Base-by-base conservation (phyloP, 2,888 invertebrate species). In the Tricholauxania praeusta region DNA sequence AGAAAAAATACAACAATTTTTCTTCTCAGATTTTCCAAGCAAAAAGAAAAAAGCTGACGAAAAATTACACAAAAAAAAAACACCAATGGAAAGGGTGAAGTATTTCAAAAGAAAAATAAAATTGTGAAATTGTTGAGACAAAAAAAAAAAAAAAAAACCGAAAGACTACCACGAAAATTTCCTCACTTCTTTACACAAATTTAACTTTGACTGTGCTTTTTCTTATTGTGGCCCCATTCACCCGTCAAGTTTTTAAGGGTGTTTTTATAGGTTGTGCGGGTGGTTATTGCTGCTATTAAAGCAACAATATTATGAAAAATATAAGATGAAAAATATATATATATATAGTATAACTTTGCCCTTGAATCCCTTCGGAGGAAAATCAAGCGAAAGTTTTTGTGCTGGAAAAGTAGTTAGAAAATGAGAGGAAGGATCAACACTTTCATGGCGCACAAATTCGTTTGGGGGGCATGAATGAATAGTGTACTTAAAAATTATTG, bases 361-460 rank as follows among this genome's bases (percentile, higher is more conserved):
- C 55, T 57, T 57, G 57, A 22, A 57, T 22, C 28, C 22, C 57
- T 57, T 28, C 7, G 57, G 39, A 39, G 39, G 39, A 39, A 57
- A 28, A 57, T 57, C 57, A 57, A 57, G 57, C 57, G 57, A 57
- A 57, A 57, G 57, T 57, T 57, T 12, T 57, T 28, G 12, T 19
- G 28, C 19, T 22, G 39, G 7, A 55, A 55, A 55, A 17, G 39
- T 10, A 19, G 14, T 4, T 14, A 57, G 19, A 15, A 57, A 28
- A 22, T 28, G 19, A 57, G 19, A 28, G 22, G 28, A 28, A 28
- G 57, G 28, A 57, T 14, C 57, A 57, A 57, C 57, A 57, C 57
- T 57, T 57, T 57, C 57, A 57, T 28, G 57, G 22, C 19, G 28
- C 14, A 57, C 39, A 39, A 39, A 4, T 39, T 39, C 8, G 57